phyloP scores from a whole-genome alignment of 1,140 invertebrate species.

The Polypedilum vanderplanki region DNA sequence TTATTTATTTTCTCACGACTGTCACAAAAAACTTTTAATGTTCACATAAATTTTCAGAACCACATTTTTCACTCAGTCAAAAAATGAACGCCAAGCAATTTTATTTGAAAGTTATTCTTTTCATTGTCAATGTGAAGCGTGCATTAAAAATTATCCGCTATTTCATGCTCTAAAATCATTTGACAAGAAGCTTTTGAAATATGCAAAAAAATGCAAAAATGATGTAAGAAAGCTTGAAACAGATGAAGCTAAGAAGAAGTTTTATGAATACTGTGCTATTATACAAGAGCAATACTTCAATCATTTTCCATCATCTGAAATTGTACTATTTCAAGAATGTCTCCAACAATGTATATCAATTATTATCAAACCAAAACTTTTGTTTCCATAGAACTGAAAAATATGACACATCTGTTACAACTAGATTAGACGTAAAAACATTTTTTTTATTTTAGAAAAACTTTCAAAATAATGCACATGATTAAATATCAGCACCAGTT shows the following conservation, averaged over 20 bases:
- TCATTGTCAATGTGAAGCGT: background rate
- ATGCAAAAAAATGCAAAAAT: background rate
- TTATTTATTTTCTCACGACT: no score
- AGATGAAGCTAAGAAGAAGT: background rate
- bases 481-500: constrained; percentile 4
- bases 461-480: background rate
- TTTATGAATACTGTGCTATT: background rate
- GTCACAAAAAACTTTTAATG: background rate
- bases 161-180: background rate
- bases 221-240: background rate
- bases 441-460: constrained; percentile 12
- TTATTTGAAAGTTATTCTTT: background rate
- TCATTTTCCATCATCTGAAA: background rate
- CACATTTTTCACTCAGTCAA: background rate
- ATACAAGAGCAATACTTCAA: background rate
- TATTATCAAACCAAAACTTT: constrained; percentile 10
- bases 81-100: background rate
- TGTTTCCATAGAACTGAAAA: background rate
- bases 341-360: background rate
- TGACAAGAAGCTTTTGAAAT: background rate
- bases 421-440: background rate
- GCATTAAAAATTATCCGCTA: background rate
- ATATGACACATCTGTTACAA: background rate
- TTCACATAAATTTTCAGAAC: background rate
- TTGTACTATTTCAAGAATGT: constrained; percentile 12